Base-by-base conservation (phyloP, 2,888 invertebrate genomes). In the Tetrapedia diversipes region DNA sequence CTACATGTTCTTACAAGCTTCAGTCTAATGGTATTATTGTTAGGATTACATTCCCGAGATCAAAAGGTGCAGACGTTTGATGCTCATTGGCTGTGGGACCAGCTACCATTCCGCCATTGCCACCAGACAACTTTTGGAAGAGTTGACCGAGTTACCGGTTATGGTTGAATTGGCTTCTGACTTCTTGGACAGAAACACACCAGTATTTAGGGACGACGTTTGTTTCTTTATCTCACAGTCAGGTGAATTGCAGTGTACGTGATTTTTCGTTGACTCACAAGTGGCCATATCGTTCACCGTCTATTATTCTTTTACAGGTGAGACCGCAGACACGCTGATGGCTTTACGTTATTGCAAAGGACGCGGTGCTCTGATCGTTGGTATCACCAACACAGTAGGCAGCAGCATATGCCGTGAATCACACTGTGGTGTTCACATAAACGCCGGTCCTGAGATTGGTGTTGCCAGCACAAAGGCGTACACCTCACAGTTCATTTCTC, bases 171-270 rank as follows among this genome's bases (percentile, higher is more conserved):
- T 99, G 83, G 99, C 99, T 43, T 98, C 98, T 57, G 99, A 99
- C 92, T 99, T 99, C 92, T 94, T 99, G 61, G 99, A 99, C 90
- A 95, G 99, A 82, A 97, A 97, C 87, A 99, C 99, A 0, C 99
- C 99, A 10, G 98, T 99, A 65, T 99, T 99, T 93, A 95, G 99
- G 88, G 99, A 99, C 92, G 99, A 99, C 92, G 99, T 99, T 24
- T 99, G 99, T 92, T 99, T 99, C 93, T 99, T 99, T 90, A 98
- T 99, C 88, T 99, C 99, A 1, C 99, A 99, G 91, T 99, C 99
- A 69, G 99, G 98, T 95, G 87, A 37, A n/a, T n/a, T n/a, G n/a
- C n/a, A 34, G 19, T 14, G 11, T 29, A 4, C 6, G n/a, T 27
- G 4, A 39, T 19, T 39, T 19, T 8, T 16, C 16, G 4, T 22